Evolutionary conservation across 2,888 invertebrate genomes (phyloP), one percentile per base, ranked within the genome.

Genomic region (Furcula furcula): DNA sequence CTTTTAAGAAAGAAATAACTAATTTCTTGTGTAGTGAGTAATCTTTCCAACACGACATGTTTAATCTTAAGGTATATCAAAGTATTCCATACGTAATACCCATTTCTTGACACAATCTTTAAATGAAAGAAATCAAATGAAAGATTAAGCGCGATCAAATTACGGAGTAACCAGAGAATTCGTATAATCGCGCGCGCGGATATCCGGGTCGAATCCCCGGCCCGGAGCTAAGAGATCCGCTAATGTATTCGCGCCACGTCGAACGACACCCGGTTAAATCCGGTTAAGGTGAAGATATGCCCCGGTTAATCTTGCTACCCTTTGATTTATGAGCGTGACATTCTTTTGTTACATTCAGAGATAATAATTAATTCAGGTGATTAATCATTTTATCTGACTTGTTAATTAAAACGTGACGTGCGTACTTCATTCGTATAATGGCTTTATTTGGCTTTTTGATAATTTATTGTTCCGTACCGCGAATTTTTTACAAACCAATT

Each of bases 231-330:
- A 60, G 58, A 66, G 56, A 68, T 53, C 62, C 62, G 69, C 58
- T 83, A 82, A 84, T 80, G 68, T 83, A 86, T 86, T 85, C 85
- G 55, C 49, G 46, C 56, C 85, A 77, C 85, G 85, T 81, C 70
- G 61, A 70, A 71, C 73, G 76, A 70, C 76, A 76, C 69, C 76
- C 76, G 74, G 77, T 75, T 71, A 77, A 81, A 83, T 73, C 82
- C 78, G 76, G 77, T 76, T 77, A 77, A 82, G 81, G 79, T 79
- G 76, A 66, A 84, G 81, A 83, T 84, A 79, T 77, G 75, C 76
- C 71, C 71, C 65, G 76, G 78, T 80, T 84, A 83, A 84, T 84
- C 80, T 78, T 66, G 60, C 55, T 49, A 60, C 63, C 51, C 64
- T 78, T 75, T 82, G 84, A 84, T 84, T 84, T 84, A 85, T 74